Evolutionary conservation across 2,888 invertebrate genomes (phyloP), one percentile per base, ranked within the genome.

Genomic region (Polyploca ridens): DNA sequence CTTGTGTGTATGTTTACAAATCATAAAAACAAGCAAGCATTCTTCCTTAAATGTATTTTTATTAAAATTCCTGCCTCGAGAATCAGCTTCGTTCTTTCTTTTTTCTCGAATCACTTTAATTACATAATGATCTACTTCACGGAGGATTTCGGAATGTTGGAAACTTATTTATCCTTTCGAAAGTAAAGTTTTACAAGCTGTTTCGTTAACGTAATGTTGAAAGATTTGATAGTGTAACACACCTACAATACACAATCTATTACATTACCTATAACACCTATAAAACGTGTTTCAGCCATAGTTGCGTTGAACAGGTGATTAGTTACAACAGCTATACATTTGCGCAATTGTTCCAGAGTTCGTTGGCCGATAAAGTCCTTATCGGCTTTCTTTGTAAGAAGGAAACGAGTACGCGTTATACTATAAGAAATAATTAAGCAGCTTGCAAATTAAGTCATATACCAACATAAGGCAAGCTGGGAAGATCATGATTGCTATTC

Each of bases 321-420:
- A 61, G 38, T 63, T 64, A 66, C 60, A 66, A 60, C 60, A 65
- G 60, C 68, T 68, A 63, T 63, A 66, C 71, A 72, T 84, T 85
- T 84, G 78, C 81, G 83, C 83, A 86, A 88, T 84, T 84, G 79
- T 79, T 77, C 72, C 70, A 61, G 74, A 89, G 91, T 88, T 91
- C 90, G 74, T 79, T 88, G 90, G 64, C 87, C 90, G 92, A 93
- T 92, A 91, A 84, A 82, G 69, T 73, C 78, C 87, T 90, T 93
- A 91, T 92, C 92, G 86, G 82, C 79, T 84, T 89, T 90, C 88
- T 89, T 90, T 87, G 78, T 83, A 81, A 79, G 74, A 75, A 78
- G 79, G 78, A 83, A 89, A 89, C 76, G 71, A 81, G 84, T 82
- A 73, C 79, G 68, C 81, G 77, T 78, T 79, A 81, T 79, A 84